Conservation (phyloP, 2,113 vertebrate species). For the Austrofundulus limnaeus region DNA sequence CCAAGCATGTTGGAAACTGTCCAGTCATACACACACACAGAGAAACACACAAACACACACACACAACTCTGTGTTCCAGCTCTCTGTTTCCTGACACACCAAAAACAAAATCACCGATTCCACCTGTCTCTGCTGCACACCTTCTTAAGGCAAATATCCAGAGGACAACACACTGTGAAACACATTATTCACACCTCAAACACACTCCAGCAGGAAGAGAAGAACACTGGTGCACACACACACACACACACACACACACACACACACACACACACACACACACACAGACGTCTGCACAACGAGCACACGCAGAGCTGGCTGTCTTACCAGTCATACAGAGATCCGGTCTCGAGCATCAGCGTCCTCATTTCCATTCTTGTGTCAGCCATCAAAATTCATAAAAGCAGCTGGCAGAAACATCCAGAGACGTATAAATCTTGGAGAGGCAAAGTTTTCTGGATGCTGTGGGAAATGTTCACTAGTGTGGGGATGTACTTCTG, state of each 20-base stretch:
- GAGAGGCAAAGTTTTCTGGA: slow-evolving; percentile 5
- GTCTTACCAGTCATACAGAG: slow-evolving; percentile 31
- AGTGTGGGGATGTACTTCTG: slow-evolving; percentile 4
- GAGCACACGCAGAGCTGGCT: slow-evolving; percentile 8
- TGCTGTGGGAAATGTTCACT: neutral
- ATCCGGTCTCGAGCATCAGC: slow-evolving; percentile 30
- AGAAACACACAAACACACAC: slow-evolving; percentile 15
- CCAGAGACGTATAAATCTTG: slow-evolving; percentile 14
- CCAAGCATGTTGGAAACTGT: slow-evolving; percentile 11
- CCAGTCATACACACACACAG: slow-evolving; percentile 13
- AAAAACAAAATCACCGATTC: slow-evolving; percentile 45
- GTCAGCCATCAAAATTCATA: slow-evolving; percentile 20
- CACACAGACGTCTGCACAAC: neutral
- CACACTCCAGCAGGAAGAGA: slow-evolving; percentile 22
- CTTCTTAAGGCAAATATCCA: slow-evolving; percentile 50
- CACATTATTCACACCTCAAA: slow-evolving; percentile 61
- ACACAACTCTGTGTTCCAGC: slow-evolving; percentile 6
- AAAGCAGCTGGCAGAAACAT: slow-evolving; percentile 11
- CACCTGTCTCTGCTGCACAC: slow-evolving; percentile 46
- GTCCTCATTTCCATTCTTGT: slow-evolving; percentile 39
- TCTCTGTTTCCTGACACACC: slow-evolving; percentile 27
- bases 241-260: neutral
- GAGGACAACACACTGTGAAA: slow-evolving; percentile 55
- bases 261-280: neutral
- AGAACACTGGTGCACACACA: neutral